phyloP scores from a whole-genome alignment of 30 jellyfish, hydroid and myxozoan species.

The Cassiopea xamachana region DNA sequence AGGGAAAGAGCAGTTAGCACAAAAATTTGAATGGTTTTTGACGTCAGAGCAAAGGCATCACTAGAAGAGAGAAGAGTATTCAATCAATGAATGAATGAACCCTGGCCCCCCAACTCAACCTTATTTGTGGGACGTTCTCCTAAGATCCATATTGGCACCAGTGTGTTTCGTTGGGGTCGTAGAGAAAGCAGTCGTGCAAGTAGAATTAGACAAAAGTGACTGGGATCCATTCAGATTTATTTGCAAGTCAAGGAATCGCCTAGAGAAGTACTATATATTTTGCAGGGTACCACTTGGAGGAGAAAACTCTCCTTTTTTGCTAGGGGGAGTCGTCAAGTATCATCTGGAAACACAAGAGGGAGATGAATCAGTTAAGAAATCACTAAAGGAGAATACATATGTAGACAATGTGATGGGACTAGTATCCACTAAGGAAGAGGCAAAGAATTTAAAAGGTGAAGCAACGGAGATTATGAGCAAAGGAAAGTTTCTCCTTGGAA shows the following conservation, averaged over 20 bases:
- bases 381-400: constrained; percentile 32
- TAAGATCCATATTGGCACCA: constrained; percentile 61
- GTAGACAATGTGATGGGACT: constrained; percentile 39
- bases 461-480: constrained; percentile 36
- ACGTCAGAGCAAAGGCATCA: constrained; percentile 66
- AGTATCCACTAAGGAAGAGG: constrained; percentile 19
- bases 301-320: constrained; percentile 57
- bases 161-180: constrained; percentile 48
- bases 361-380: constrained; percentile 7
- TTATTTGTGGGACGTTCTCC: constrained; percentile 58
- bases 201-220: constrained; percentile 32
- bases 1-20: constrained; percentile 56
- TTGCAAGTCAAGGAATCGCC: constrained; percentile 32
- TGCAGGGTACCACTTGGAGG: constrained; percentile 77
- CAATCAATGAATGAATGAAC: constrained; percentile 66
- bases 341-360: constrained; percentile 40
- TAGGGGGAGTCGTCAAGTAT: constrained; percentile 49
- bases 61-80: constrained; percentile 13
- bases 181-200: constrained; percentile 45
- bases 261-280: constrained; percentile 26
- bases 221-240: constrained; percentile 66
- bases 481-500: constrained; percentile 56
- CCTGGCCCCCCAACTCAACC: constrained; percentile 77
- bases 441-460: constrained; percentile 6
- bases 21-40: constrained; percentile 66